Evolutionary conservation across 2,113 vertebrate species (phyloP), one percentile per base, ranked within the genome.

Genomic region (Engraulis encrasicolus): DNA sequence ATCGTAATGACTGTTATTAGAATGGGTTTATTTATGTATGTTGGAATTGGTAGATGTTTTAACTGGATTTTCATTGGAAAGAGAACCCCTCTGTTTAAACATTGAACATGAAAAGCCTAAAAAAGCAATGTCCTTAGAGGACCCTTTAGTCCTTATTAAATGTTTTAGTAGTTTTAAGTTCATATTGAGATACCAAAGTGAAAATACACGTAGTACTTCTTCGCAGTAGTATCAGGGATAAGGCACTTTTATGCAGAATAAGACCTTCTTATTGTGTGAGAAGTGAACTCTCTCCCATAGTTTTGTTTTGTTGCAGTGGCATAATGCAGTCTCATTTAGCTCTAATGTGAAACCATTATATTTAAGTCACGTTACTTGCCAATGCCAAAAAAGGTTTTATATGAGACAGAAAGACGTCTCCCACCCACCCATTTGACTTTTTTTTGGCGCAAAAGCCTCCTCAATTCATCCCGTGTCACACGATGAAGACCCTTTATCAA

Each of bases 401-500:
- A 27, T 15, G 14, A n/a, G n/a, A n/a, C n/a, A n/a, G n/a, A 31
- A 27, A 15, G 17, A 74, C 9, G 66, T 31, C 66, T 31, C 61
- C 27, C 27, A 23, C 40, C 40, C 3, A 31, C 27, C 61, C 61
- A 71, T 74, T 34, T 27, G 66, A 17, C 7, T 15, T 74, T 31
- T 34, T 74, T 74, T 74, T 74, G 66, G 66, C 66, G 66, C 66
- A 34, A 74, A 34, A 74, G n/a, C 27, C 27, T 34, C 66, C 66
- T 27, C 66, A 74, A 74, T 74, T 74, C 66, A 74, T 12, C 66
- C 11, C 66, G 31, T 27, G 66, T 74, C 66, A 74, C 66, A 74
- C 66, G 23, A 31, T 74, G 66, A 48, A 20, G 61, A 58, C 84
- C 80, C 88, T 87, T 89, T 82, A 89, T 89, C 88, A 89, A 86